These are phyloP conservation scores for Anisognathus igniventris DNA, from an alignment of 2,797 vertebrate species.

Conservation along the genomic window DNA sequence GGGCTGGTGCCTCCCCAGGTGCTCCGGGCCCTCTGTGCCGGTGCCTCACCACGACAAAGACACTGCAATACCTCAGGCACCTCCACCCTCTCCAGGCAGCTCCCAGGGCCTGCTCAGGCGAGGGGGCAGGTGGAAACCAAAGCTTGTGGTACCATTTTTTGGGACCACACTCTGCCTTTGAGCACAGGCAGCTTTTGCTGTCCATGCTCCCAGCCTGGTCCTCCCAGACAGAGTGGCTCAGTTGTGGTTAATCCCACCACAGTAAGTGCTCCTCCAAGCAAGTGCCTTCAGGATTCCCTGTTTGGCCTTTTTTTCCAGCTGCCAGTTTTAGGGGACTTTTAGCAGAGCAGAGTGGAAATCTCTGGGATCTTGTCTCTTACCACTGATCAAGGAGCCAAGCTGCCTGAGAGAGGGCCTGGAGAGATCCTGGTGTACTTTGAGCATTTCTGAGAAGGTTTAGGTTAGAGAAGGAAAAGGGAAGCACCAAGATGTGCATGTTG, in stretches of 20 bases:
- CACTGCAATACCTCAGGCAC: background rate
- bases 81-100: background rate
- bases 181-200: background rate
- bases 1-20: background rate
- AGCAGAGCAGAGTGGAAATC: background rate
- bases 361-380: background rate
- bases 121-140: background rate
- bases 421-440: background rate
- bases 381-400: background rate
- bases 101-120: background rate
- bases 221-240: background rate
- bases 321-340: background rate
- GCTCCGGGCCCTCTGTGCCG: fast-evolving
- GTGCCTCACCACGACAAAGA: background rate
- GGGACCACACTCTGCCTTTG: background rate
- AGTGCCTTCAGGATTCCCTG: conserved; percentile 35
- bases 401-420: background rate
- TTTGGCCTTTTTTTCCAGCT: background rate
- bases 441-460: background rate
- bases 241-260: background rate
- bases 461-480: background rate
- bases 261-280: background rate
- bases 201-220: background rate
- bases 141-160: background rate
- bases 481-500: background rate